A percentile compares a stretch with the other conserved stretches of the same genome.
phyloP scores from a whole-genome alignment of 2,113 vertebrate genomes.

The Mobula hypostoma region DNA sequence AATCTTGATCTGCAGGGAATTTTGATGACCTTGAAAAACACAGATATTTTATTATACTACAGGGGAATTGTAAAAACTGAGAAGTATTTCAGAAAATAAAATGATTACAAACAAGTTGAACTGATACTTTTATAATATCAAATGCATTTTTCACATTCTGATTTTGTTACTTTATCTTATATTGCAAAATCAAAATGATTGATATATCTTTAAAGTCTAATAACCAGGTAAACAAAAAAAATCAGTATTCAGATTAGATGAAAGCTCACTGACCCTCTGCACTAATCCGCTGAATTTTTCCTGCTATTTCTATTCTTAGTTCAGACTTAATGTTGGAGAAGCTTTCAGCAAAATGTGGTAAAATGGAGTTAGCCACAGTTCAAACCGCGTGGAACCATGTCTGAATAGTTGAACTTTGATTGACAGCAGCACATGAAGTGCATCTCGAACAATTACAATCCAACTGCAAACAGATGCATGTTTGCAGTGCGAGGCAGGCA shows the following conservation, averaged over 20 bases:
- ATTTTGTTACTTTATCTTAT: not conserved
- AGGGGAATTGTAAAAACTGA: not conserved
- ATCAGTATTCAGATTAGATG: not conserved
- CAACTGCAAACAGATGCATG: not conserved
- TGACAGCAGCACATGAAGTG: not conserved
- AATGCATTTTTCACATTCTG: not conserved
- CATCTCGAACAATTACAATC: not conserved
- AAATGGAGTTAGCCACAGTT: not conserved
- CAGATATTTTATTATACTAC: not conserved
- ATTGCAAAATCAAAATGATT: not conserved
- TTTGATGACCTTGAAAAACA: not conserved
- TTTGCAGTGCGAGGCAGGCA: not conserved
- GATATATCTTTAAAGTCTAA: not conserved
- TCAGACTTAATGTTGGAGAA: not conserved
- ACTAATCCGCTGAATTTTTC: not conserved
- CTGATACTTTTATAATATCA: no score
- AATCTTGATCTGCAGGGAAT: not conserved
- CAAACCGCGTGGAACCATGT: not conserved
- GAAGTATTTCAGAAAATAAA: not conserved
- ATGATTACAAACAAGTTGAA: not conserved
- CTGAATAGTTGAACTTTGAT: not conserved
- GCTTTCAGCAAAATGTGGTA: not conserved
- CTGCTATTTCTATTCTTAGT: not conserved
- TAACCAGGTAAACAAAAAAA: not conserved
- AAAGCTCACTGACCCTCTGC: not conserved